Conservation (phyloP, 2,113 vertebrate genomes). For the Solenodon paradoxus region DNA sequence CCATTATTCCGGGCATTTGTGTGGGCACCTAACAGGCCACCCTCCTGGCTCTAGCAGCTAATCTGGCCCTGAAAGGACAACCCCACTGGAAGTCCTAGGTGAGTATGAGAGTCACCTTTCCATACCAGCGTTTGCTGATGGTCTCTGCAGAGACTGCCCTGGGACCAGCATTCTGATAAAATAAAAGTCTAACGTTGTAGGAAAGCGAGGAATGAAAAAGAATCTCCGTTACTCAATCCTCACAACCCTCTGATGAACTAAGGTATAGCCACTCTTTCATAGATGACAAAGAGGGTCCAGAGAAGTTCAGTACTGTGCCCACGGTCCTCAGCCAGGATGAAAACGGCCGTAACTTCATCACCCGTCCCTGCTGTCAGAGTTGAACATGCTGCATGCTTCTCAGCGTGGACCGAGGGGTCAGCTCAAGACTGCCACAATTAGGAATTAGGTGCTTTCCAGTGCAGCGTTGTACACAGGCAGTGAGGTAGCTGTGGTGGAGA, state of each 20-base stretch:
- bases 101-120: background rate
- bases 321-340: background rate
- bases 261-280: background rate
- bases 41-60: background rate
- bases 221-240: background rate
- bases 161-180: background rate
- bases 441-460: slow-evolving; percentile 17
- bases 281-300: background rate
- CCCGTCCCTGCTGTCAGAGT: background rate
- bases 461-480: no score
- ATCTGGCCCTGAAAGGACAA: background rate
- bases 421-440: background rate
- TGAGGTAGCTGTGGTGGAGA: background rate
- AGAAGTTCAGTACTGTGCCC: background rate
- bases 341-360: background rate
- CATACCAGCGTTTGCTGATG: background rate
- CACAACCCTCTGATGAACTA: background rate
- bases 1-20: background rate
- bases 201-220: background rate
- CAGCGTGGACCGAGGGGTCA: background rate
- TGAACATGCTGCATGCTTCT: background rate
- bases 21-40: background rate
- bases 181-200: background rate
- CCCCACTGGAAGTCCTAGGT: background rate
- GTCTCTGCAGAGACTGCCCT: background rate